These are phyloP conservation scores for Buphagus erythrorhynchus DNA, from an alignment of 2,797 vertebrate genomes.

Conservation along the genomic window DNA sequence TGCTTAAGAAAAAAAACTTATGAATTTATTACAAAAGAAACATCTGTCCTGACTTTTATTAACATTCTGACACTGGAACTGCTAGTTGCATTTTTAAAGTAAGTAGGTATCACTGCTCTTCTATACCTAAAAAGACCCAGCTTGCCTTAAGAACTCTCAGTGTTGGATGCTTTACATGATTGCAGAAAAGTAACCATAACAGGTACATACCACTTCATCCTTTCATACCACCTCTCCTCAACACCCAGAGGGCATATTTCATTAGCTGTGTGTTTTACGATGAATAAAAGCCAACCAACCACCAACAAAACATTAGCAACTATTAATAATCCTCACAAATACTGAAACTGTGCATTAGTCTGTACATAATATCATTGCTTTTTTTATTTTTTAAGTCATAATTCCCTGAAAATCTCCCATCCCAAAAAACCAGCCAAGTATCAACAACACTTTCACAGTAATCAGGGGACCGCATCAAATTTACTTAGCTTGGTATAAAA, in stretches of 20 bases:
- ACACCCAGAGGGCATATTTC: not conserved
- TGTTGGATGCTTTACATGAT: not conserved
- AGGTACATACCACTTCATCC: not conserved
- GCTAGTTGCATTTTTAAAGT: not conserved
- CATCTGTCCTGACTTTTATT: not conserved
- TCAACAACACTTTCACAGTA: not conserved
- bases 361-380: not conserved
- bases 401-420: not conserved
- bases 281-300: not conserved
- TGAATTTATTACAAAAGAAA: not conserved
- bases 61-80: not conserved
- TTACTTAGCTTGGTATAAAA: not conserved
- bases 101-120: not conserved
- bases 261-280: not conserved
- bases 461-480: accelerated
- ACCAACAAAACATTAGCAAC: not conserved
- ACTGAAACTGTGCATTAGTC: not conserved
- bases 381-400: not conserved
- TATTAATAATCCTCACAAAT: accelerated
- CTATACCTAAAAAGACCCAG: not conserved
- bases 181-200: not conserved
- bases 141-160: not conserved
- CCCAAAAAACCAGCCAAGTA: not conserved
- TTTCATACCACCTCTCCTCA: not conserved
- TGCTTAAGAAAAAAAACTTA: not conserved